Base-by-base conservation (phyloP, 2,888 invertebrate genomes). In the Resseliella maxima region DNA sequence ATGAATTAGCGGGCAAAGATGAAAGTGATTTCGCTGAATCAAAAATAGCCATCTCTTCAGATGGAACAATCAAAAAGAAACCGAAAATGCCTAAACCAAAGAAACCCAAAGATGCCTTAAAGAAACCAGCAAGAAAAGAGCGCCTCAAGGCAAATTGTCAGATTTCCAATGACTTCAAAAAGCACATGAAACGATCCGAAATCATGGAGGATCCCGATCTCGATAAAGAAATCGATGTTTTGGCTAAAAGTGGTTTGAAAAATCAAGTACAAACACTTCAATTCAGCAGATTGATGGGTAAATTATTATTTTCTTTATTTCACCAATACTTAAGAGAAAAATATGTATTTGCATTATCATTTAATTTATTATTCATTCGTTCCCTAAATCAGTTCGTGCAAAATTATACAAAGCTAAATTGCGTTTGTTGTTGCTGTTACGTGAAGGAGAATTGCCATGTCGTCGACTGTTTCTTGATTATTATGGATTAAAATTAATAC, bases 221-320 rank as follows among this genome's bases (percentile, higher is more conserved):
- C 89, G 96, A 98, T 89, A 97, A 97, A 89, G 98, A 98, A 90
- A 94, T 99, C 83, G 95, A 95, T 88, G 94, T 95, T 88, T 92
- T 99, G 86, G 93, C 93, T 81, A 93, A 93, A 85, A 94, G 95
- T 59, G 97, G 97, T 0, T 92, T 99, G 86, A 96, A 96, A 90
- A 98, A 97, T 91, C 95, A 97, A 89, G 94, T 94, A 27, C 97
- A 98, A 89, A 98, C 98, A 0, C 92, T 99, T 85, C 95, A 95
- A 15, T 92, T 99, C 85, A 96, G 97, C 88, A 94, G 99, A 87
- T 93, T 98, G 87, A 97, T 99, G 94, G 85, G 96, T 98, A 45
- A 50, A n/a, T 1, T 8, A 6, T 31, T 38, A n/a, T 35, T 64
- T 64, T 64, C 64, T 59, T 3, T 18, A 24, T 59, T 59, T 59